Evolutionary conservation across 2,888 invertebrate species (phyloP).

Genomic region (Empis stercorea): DNA sequence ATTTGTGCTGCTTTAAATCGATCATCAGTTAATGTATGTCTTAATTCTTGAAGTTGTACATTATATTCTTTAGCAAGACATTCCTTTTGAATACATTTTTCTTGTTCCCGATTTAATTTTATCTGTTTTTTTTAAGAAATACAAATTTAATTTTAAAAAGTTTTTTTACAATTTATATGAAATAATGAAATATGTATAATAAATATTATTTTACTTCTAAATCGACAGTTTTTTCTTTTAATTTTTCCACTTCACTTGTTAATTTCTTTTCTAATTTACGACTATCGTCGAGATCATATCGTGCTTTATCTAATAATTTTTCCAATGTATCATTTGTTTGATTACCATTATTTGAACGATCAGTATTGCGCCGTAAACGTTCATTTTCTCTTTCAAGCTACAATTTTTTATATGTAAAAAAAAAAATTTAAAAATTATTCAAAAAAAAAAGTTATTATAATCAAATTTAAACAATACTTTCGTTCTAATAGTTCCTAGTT

Average conservation of each 20-base stretch:
- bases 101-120: slow-evolving; percentile 24
- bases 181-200: too few species aligned
- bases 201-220: slow-evolving; percentile 20
- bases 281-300: slow-evolving; percentile 42
- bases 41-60: slow-evolving; percentile 28
- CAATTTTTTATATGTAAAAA: slow-evolving; percentile 8
- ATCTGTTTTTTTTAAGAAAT: too few species aligned
- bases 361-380: slow-evolving; percentile 30
- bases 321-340: slow-evolving; percentile 43
- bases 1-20: slow-evolving; percentile 29
- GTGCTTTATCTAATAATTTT: slow-evolving; percentile 41
- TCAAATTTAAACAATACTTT: slow-evolving; percentile 27
- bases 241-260: slow-evolving; percentile 25
- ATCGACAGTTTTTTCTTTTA: slow-evolving; percentile 23
- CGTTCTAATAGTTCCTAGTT: slow-evolving; percentile 36
- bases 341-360: slow-evolving; percentile 18
- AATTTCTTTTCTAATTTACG: slow-evolving; percentile 22
- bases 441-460: slow-evolving; percentile 11
- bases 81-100: slow-evolving; percentile 24
- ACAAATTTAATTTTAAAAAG: too few species aligned
- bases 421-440: background rate
- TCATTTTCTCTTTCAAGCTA: slow-evolving; percentile 41
- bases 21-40: slow-evolving; percentile 28
- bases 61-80: slow-evolving; percentile 26
- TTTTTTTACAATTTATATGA: too few species aligned